Evolutionary conservation across 1,140 invertebrate genomes (phyloP).

Genomic region (Dendrolimus kikuchii): DNA sequence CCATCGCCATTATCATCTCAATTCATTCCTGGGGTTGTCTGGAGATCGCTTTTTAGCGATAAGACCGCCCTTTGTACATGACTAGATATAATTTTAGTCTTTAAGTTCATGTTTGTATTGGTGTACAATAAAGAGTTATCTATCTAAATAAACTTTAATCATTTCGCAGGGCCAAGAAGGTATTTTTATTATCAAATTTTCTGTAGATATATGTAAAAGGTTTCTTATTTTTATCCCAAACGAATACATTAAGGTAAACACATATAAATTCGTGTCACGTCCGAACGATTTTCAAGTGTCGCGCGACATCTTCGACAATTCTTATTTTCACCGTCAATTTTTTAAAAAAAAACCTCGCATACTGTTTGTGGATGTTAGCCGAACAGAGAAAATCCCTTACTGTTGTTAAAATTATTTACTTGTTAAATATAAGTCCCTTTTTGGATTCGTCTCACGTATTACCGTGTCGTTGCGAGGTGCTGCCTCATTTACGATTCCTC

Average conservation of each 20-base stretch:
- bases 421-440: slow-evolving; percentile 22
- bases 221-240: slow-evolving; percentile 2
- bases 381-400: slow-evolving; percentile 21
- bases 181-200: no score
- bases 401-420: slow-evolving; percentile 32
- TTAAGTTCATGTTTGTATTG: no score
- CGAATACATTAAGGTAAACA: slow-evolving; percentile 10
- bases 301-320: slow-evolving; percentile 22
- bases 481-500: no score
- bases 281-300: slow-evolving; percentile 29
- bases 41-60: no score
- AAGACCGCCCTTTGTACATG: no score
- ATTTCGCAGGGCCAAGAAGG: no score
- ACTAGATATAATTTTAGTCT: no score
- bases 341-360: slow-evolving; percentile 4
- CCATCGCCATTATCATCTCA: no score
- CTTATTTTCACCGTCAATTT: slow-evolving; percentile 24
- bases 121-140: no score
- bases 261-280: slow-evolving; percentile 22
- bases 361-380: slow-evolving; percentile 1
- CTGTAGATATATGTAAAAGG: no score
- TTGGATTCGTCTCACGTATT: slow-evolving; percentile 16
- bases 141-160: no score
- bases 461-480: neutral
- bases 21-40: no score